Percentiles rank a stretch among this genome's conserved stretches.
Conservation (phyloP, 2,113 vertebrate species). For the Urocitellus parryii region DNA sequence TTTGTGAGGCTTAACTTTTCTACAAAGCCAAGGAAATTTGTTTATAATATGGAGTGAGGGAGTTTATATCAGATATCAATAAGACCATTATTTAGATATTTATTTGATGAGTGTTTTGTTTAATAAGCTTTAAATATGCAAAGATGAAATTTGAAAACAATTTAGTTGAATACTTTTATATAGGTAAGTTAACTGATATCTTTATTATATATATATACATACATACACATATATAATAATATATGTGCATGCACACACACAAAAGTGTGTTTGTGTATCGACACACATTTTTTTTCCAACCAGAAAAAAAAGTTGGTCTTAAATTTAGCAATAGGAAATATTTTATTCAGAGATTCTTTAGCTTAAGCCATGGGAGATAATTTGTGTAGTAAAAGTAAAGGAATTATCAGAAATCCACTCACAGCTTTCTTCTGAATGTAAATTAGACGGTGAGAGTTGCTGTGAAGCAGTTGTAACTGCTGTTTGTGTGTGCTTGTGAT, state of each 20-base stretch:
- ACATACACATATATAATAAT: too few species aligned
- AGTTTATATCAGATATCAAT: neutral
- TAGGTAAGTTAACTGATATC: neutral
- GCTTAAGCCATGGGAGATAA: neutral
- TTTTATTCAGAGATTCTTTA: slow-evolving; percentile 44
- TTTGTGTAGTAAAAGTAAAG: slow-evolving; percentile 50
- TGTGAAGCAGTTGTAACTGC: neutral
- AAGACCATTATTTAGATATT: neutral
- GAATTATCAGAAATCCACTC: slow-evolving; percentile 41
- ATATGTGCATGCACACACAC: too few species aligned
- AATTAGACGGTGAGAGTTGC: neutral
- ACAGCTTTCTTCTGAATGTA: slow-evolving; percentile 46
- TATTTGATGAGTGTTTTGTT: neutral
- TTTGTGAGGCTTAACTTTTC: neutral
- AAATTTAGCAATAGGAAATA: neutral
- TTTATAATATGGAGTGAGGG: neutral
- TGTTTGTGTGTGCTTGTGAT: neutral
- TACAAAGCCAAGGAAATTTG: slow-evolving; percentile 1
- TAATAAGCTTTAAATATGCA: slow-evolving; percentile 23
- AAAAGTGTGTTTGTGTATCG: too few species aligned
- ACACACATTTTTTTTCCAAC: neutral
- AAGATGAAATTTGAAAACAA: slow-evolving; percentile 38
- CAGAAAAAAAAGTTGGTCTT: neutral
- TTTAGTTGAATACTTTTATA: neutral
- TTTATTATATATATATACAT: neutral